Conservation (phyloP, 2,888 invertebrate genomes). For the Platerodrilus igneus region DNA sequence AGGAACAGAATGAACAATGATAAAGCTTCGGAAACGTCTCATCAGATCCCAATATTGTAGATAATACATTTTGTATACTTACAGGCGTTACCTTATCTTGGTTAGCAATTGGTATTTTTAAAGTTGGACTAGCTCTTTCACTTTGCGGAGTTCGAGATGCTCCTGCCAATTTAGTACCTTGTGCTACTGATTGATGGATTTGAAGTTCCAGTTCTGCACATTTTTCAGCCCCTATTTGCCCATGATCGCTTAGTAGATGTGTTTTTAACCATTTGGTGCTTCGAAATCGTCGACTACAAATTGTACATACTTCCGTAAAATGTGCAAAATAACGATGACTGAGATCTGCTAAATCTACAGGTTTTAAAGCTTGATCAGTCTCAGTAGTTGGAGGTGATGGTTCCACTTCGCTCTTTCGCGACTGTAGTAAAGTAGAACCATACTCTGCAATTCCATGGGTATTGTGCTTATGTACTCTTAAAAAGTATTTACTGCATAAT, state of each 20-base stretch:
- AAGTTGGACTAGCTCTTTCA: slow-evolving; percentile 49
- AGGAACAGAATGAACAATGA: slow-evolving; percentile 85
- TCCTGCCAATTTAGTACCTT: slow-evolving; percentile 33
- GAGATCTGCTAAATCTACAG: slow-evolving; percentile 55
- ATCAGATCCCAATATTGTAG: slow-evolving; percentile 53
- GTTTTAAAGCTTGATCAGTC: slow-evolving; percentile 50
- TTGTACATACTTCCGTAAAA: slow-evolving; percentile 73
- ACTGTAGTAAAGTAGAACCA: slow-evolving; percentile 51
- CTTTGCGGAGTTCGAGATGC: slow-evolving; percentile 29
- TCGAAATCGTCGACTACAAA: slow-evolving; percentile 82
- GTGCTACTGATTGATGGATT: slow-evolving; percentile 41
- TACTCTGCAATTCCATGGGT: slow-evolving; percentile 95
- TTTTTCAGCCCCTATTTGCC: slow-evolving; percentile 60
- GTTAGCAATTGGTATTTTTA: slow-evolving; percentile 57
- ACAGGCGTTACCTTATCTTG: slow-evolving; percentile 38
- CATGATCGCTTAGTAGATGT: slow-evolving; percentile 83
- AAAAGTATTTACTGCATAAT: slow-evolving; percentile 95
- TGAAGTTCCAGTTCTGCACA: slow-evolving; percentile 58
- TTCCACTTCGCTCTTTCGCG: slow-evolving; percentile 44
- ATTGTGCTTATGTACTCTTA: slow-evolving; percentile 96
- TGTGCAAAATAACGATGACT: slow-evolving; percentile 62
- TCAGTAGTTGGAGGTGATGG: slow-evolving; percentile 40
- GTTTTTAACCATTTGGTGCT: slow-evolving; percentile 85
- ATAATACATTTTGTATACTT: slow-evolving; percentile 52
- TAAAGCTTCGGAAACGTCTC: slow-evolving; percentile 66